phyloP scores from a whole-genome alignment of 2,797 vertebrate genomes.

The Dallia pectoralis region DNA sequence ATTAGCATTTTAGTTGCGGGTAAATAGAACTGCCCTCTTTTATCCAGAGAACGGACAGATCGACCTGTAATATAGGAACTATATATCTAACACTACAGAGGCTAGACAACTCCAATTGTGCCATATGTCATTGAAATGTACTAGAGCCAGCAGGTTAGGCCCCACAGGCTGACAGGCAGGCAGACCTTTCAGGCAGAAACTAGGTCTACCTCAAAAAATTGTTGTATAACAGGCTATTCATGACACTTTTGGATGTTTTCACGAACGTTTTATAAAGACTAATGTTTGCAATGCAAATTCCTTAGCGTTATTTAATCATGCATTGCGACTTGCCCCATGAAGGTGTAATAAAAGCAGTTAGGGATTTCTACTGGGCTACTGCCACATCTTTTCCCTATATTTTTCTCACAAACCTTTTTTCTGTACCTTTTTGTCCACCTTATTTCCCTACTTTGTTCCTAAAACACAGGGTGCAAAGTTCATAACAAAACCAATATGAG shows the following conservation, averaged over 20 bases:
- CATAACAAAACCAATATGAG: constrained; percentile 65
- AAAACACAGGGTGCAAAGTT: constrained; percentile 73
- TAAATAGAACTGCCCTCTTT: neutral
- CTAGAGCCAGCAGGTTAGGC: constrained; percentile 34
- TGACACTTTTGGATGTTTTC: constrained; percentile 7
- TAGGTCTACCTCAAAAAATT: constrained; percentile 29
- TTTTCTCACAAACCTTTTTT: neutral
- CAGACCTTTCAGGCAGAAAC: constrained; percentile 21
- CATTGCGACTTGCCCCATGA: neutral
- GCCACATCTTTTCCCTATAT: neutral
- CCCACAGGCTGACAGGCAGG: constrained; percentile 18
- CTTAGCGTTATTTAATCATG: neutral
- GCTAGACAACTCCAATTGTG: constrained; percentile 25
- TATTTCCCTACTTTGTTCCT: constrained; percentile 38
- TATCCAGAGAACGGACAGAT: neutral
- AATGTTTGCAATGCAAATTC: neutral
- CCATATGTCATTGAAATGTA: constrained; percentile 51
- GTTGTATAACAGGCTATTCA: constrained; percentile 32
- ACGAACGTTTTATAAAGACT: neutral
- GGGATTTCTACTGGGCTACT: neutral
- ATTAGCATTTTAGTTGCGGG: neutral
- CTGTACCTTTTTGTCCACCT: constrained; percentile 3
- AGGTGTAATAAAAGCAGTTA: neutral
- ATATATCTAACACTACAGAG: neutral
- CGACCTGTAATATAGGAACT: neutral